Evolutionary conservation across 2,113 vertebrate genomes (phyloP), one percentile per base, ranked within the genome.

Genomic region (Pipa parva): DNA sequence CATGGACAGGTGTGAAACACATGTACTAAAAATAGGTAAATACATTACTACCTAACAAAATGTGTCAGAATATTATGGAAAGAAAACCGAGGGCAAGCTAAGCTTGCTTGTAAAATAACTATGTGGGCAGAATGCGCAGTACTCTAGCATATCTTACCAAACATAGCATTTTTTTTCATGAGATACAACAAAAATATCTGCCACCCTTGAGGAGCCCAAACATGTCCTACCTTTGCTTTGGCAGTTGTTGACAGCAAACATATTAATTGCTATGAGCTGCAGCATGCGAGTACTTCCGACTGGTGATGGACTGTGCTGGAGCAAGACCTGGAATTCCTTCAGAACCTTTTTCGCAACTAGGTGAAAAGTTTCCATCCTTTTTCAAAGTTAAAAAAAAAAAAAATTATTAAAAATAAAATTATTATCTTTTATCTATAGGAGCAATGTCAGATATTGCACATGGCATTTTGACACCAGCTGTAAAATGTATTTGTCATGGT

Each of bases 181-280:
- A 42, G 39, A 5, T 17, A 42, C 6, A n/a, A 42, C 39, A 42
- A 42, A 42, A 12, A 3, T 12, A 2, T 6, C n/a, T 42, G 17
- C 15, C 39, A 42, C 3, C 39, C 7, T 1, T 6, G 1, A 11
- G 12, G 17, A 42, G 9, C 10, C 33, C 15, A 13, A 42, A 15
- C 17, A n/a, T 15, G 1, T 58, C 75, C 78, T 90, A 94, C 92
- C 95, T 93, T 91, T 89, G 76, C 86, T 80, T 79, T 94, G 92
- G 3, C 91, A 88, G 72, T 96, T 91, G 83, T 97, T 88, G 45
- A 97, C 92, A 27, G 93, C 93, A 74, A 99, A 99, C 97, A 99
- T 98, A 85, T 99, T 99, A 87, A 99, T 92, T 37, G 97, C 93
- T 84, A 97, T 88, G 26, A 99, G 92, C 82, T 99, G 97, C 55